A percentile compares a stretch with the other conserved stretches of the same genome.
These are phyloP conservation scores for Apodemus agrarius DNA, from an alignment of 2,797 vertebrate species.

Conservation along the genomic window DNA sequence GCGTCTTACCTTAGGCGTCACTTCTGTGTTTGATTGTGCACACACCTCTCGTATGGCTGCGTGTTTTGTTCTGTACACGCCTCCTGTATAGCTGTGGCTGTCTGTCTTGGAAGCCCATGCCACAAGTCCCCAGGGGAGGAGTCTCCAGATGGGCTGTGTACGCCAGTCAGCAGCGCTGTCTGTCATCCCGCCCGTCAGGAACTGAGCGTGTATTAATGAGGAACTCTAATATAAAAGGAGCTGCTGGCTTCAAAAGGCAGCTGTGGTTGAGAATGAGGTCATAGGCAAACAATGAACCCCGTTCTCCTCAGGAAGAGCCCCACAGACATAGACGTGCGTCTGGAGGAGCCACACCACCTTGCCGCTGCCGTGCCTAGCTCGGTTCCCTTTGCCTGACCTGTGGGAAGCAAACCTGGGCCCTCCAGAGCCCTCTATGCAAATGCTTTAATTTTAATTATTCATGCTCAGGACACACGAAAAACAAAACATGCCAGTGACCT, in stretches of 20 bases:
- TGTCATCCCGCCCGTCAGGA: constrained; percentile 7
- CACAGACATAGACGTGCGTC: constrained; percentile 3
- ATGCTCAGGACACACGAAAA: neutral
- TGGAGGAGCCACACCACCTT: neutral
- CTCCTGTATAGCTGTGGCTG: neutral
- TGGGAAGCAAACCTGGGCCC: neutral
- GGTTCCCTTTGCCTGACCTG: constrained; percentile 20
- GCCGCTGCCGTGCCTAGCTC: neutral
- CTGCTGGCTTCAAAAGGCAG: neutral
- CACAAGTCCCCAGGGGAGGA: neutral
- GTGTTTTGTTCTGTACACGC: neutral
- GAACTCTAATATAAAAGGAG: constrained; percentile 4
- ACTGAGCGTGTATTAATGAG: neutral
- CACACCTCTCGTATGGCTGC: neutral
- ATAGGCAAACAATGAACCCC: constrained; percentile 42
- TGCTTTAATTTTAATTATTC: constrained; percentile 30
- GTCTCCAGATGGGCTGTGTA: neutral
- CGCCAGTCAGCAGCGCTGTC: neutral
- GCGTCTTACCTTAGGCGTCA: neutral
- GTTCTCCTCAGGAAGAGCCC: constrained; percentile 21
- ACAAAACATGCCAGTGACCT: neutral
- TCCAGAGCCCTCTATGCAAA: neutral
- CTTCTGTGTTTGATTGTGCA: neutral
- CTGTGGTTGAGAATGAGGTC: constrained; percentile 51
- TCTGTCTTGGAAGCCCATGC: constrained; percentile 21